A percentile compares a stretch with the other conserved stretches of the same genome.
Conservation (phyloP, 2,888 invertebrate species). For the Apodemia hepburni region DNA sequence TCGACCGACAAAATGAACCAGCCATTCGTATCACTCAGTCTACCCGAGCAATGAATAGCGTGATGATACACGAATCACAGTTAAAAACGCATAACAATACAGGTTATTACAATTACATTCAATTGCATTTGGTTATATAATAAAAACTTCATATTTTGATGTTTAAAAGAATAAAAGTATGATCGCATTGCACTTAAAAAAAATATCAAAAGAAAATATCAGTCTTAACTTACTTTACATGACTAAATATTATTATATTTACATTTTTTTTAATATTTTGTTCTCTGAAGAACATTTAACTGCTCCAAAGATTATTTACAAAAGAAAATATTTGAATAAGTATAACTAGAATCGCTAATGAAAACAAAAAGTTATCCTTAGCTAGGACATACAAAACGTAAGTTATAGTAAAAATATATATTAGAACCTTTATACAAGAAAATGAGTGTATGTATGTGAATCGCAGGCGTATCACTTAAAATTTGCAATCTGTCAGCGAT, state of each 20-base stretch:
- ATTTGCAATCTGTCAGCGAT: no score
- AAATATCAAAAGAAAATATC: conserved; percentile 53
- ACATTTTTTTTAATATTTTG: conserved; percentile 40
- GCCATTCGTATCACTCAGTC: no score
- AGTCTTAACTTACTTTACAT: conserved; percentile 73
- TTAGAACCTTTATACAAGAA: not conserved
- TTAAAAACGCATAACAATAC: no score
- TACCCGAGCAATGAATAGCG: no score
- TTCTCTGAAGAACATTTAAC: conserved; percentile 40
- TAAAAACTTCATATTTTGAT: no score
- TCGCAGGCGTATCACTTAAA: no score
- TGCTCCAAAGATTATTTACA: conserved; percentile 39
- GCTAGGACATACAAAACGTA: conserved; percentile 9
- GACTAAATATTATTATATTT: conserved; percentile 53
- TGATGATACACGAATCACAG: no score
- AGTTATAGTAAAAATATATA: not conserved
- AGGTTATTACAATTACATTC: no score
- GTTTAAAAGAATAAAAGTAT: not conserved
- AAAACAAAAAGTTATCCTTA: conserved; percentile 8
- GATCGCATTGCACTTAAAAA: conserved; percentile 28
- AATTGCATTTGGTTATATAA: no score
- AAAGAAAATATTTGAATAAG: conserved; percentile 23
- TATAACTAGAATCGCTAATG: conserved; percentile 16
- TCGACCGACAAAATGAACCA: no score
- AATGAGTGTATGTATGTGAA: not conserved